These are phyloP conservation scores for Zonotrichia leucophrys DNA, from an alignment of 2,113 vertebrate species.

Conservation along the genomic window DNA sequence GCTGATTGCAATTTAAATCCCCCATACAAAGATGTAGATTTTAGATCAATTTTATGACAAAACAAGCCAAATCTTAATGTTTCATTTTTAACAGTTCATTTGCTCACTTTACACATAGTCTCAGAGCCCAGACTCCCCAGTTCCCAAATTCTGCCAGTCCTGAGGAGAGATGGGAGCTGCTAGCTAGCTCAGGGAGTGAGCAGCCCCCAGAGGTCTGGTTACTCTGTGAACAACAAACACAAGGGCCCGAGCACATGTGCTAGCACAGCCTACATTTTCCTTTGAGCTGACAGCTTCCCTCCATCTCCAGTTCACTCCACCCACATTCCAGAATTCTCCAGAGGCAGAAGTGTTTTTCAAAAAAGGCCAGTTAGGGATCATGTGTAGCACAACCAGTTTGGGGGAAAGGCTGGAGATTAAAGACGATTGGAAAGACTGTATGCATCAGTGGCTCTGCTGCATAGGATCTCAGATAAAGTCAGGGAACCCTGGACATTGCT, in stretches of 20 bases:
- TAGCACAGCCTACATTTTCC: background rate
- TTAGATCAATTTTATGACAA: background rate
- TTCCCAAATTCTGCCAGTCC: background rate
- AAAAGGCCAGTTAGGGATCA: background rate
- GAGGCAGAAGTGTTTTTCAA: background rate
- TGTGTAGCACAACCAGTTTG: background rate
- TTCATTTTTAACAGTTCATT: background rate
- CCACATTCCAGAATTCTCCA: background rate
- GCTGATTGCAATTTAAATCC: background rate
- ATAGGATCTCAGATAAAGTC: background rate
- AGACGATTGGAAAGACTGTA: background rate
- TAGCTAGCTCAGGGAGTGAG: background rate
- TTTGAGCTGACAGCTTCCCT: background rate
- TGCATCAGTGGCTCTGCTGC: background rate
- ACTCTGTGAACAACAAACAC: background rate
- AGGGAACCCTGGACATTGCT: background rate
- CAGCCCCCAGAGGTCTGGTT: background rate
- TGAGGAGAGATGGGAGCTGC: background rate
- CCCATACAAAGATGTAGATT: background rate
- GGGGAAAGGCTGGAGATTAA: background rate
- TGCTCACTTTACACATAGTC: background rate
- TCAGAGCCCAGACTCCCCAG: background rate
- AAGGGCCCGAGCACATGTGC: background rate
- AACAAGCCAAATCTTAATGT: background rate
- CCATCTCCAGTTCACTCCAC: background rate